Conservation (phyloP, 2,797 vertebrate genomes). For the Phrynocephalus vlangalii region DNA sequence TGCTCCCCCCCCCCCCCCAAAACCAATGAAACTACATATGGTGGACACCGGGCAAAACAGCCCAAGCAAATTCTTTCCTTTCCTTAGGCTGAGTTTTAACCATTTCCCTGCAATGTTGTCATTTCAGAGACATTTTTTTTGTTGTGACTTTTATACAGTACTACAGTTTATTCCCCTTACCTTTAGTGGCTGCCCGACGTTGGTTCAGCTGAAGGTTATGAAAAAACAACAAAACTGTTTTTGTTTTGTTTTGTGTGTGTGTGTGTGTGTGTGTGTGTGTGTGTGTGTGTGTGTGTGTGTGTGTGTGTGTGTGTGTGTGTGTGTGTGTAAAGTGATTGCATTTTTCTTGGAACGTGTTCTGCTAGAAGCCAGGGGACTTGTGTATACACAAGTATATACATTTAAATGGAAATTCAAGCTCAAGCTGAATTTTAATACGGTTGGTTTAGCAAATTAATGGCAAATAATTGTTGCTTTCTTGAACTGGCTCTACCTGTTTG, state of each 20-base stretch:
- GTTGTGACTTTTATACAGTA: not conserved
- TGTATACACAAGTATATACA: not conserved
- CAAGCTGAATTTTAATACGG: not conserved
- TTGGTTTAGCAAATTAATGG: conserved; percentile 13
- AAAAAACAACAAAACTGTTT: not conserved
- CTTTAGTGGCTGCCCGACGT: not conserved
- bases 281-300: not conserved
- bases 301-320: not conserved
- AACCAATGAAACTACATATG: no score
- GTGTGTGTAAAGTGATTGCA: not conserved
- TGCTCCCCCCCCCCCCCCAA: not conserved
- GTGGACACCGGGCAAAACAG: not conserved
- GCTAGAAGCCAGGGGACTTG: not conserved
- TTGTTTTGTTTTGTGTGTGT: not conserved
- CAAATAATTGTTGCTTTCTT: conserved; percentile 18
- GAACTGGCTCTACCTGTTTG: conserved; percentile 21
- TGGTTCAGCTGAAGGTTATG: conserved; percentile 7
- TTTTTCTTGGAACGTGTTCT: not conserved
- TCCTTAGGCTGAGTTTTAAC: not conserved
- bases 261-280: not conserved
- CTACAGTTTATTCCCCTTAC: not conserved
- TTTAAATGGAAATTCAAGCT: not conserved
- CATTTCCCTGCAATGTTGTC: not conserved
- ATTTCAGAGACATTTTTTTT: not conserved
- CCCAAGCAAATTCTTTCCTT: not conserved